Evolutionary conservation across 2,797 vertebrate genomes (phyloP), one percentile per base, ranked within the genome.

Genomic region (Propithecus deckenii): DNA sequence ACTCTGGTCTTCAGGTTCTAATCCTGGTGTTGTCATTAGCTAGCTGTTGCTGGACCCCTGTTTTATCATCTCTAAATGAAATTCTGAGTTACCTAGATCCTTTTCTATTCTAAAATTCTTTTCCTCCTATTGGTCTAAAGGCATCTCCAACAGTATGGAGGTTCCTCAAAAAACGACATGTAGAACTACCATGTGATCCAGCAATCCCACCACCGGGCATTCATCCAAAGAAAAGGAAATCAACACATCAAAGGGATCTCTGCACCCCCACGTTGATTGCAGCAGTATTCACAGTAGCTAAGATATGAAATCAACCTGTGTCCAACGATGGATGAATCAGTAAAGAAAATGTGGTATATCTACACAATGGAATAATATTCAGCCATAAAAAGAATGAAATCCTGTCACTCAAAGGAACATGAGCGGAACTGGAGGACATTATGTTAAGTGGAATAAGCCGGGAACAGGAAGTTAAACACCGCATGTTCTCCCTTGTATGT

Each of bases 21-120:
- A 83, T 74, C 59, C 48, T 88, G 32, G 43, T 32, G 71, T 9
- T 81, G 55, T 88, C 52, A 76, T n/a, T 71, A 91, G 59, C 28
- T 69, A 88, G 30, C 71, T 87, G 18, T 14, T 57, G 32, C 28
- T 52, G 30, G 48, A 69, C 38, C 22, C 63, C 43, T 17, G 11
- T 65, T 57, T 72, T 48, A 80, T 38, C 41, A 38, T 50, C 41
- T 81, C 41, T 84, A 50, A 94, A 50, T 89, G 61, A 97, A 95
- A 71, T 43, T 59, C 32, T 50, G 76, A 93, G 38, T 84, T 81
- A 91, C n/a, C 69, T 10, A 59, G 83, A 30, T 48, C 52, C 59
- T 93, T 88, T 92, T 65, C 78, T 38, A 59, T 30, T 89, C 74
- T 86, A 43, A 79, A 86, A 80, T 65, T 65, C 12, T 89, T 89